Percentiles rank a stretch among this genome's conserved stretches.
These are phyloP conservation scores for Notarius lentiginosus DNA, from an alignment of 2,113 vertebrate genomes.

Conservation along the genomic window DNA sequence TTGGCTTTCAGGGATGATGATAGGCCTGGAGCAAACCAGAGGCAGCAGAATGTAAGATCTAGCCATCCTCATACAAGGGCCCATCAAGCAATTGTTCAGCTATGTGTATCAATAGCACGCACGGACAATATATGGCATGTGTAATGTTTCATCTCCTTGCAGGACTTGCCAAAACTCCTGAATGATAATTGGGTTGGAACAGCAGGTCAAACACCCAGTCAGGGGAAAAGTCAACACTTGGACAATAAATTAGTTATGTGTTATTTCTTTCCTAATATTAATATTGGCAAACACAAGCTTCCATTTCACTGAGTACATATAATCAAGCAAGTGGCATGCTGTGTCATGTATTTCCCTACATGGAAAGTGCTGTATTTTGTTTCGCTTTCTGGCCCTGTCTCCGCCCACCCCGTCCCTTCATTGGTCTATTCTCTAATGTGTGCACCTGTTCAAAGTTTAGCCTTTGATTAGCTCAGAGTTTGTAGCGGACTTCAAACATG, in stretches of 20 bases:
- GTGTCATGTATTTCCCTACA: not conserved
- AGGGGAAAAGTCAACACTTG: not conserved
- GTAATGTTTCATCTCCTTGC: not conserved
- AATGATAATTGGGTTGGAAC: not conserved
- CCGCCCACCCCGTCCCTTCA: not conserved
- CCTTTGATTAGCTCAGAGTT: not conserved
- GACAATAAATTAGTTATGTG: not conserved
- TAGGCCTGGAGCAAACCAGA: not conserved
- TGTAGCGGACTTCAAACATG: no score
- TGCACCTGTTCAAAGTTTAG: not conserved
- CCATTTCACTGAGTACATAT: not conserved
- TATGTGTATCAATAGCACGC: not conserved
- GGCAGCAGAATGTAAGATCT: not conserved
- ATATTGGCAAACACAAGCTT: not conserved
- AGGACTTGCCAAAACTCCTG: not conserved
- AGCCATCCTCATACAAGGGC: not conserved
- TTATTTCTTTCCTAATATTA: not conserved
- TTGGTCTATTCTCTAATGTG: not conserved
- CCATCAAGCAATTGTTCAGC: not conserved
- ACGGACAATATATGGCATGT: not conserved
- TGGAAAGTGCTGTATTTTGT: not conserved
- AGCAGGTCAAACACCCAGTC: not conserved
- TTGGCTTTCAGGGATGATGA: not conserved
- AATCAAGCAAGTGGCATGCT: not conserved
- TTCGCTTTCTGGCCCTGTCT: not conserved